These are phyloP conservation scores for Bursaphelenchus mucronatus DNA, from an alignment of 1,140 invertebrate genomes.

Conservation along the genomic window DNA sequence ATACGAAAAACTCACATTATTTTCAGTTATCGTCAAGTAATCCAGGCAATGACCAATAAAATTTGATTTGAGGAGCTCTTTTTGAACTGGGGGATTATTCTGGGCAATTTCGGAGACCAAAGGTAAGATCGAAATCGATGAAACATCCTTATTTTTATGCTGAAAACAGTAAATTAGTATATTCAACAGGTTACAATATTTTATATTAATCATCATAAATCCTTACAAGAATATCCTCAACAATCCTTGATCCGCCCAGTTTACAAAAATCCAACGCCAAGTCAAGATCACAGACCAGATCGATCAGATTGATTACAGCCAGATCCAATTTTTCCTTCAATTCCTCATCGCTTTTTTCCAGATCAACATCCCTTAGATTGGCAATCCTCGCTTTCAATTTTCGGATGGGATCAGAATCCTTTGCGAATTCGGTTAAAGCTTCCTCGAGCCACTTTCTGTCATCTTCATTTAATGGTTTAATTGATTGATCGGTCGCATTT, in stretches of 20 bases:
- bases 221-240: constrained; percentile 21
- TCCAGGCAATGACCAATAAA: neutral
- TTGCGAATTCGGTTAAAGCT: constrained; percentile 19
- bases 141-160: neutral
- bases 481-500: constrained; percentile 12
- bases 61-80: constrained; percentile 23
- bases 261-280: constrained; percentile 29
- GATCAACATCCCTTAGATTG: neutral
- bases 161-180: constrained; percentile 8
- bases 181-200: neutral
- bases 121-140: neutral
- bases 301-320: constrained; percentile 25
- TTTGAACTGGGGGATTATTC: constrained; percentile 26
- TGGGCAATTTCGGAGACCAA: constrained; percentile 25
- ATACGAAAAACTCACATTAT: constrained; percentile 1
- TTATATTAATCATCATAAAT: neutral
- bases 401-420: constrained; percentile 12
- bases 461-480: constrained; percentile 26
- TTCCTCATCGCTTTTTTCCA: constrained; percentile 12
- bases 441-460: constrained; percentile 30
- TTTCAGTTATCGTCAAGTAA: constrained; percentile 5
- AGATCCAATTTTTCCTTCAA: constrained; percentile 12
- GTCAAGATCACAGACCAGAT: constrained; percentile 30
- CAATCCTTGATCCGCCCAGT: constrained; percentile 22
- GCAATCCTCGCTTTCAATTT: constrained; percentile 9